These are phyloP conservation scores for Blastomussa wellsi DNA, from an alignment of 92 coral and sea anemone species.

Conservation along the genomic window DNA sequence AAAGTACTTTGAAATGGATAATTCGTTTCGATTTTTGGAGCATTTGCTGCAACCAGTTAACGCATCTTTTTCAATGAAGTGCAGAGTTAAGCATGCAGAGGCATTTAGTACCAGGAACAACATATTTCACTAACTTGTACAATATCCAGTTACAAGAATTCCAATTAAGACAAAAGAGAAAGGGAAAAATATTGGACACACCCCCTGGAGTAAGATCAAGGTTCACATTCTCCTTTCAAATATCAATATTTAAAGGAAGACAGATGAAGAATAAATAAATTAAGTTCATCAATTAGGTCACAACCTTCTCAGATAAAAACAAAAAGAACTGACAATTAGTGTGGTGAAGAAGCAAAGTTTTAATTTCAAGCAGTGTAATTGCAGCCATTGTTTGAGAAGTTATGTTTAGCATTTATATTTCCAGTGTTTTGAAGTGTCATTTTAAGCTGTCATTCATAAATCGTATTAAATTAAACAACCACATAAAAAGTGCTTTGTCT, in stretches of 20 bases:
- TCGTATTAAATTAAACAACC: neutral
- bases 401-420: neutral
- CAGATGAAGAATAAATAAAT: neutral
- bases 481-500: neutral
- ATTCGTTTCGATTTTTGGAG: neutral
- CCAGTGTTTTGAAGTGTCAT: neutral
- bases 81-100: too few relatives aligned
- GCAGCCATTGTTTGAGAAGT: neutral
- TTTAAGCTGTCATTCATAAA: conserved; percentile 14
- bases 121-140: neutral
- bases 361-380: neutral
- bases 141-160: neutral
- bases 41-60: neutral
- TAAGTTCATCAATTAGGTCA: neutral
- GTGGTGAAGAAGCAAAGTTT: neutral
- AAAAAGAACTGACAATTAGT: neutral
- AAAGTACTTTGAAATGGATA: neutral
- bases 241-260: neutral
- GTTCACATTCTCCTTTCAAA: neutral
- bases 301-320: neutral
- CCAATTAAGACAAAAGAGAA: neutral
- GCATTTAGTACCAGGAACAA: neutral
- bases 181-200: neutral
- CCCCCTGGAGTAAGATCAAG: neutral
- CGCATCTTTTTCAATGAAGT: too few relatives aligned